Evolutionary conservation across 2,797 vertebrate genomes (phyloP).

Genomic region (Anguilla anguilla): DNA sequence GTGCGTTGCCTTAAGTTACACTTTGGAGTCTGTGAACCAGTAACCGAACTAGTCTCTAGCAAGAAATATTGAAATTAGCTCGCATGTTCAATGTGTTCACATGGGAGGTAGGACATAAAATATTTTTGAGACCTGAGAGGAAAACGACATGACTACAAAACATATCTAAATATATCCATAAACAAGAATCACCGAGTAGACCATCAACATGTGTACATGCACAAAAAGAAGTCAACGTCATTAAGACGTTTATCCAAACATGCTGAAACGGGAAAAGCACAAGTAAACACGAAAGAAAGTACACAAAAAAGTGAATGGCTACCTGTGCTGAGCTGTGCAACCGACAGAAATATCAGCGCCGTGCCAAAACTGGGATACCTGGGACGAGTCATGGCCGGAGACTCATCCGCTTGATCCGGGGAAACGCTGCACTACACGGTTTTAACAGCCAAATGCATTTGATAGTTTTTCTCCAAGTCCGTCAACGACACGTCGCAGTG

Average conservation of each 20-base stretch:
- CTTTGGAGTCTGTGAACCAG: background rate
- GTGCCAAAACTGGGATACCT: slow-evolving; percentile 60
- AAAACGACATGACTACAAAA: background rate
- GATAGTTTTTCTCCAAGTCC: slow-evolving; percentile 44
- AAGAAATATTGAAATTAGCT: background rate
- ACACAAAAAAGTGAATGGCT: slow-evolving; percentile 34
- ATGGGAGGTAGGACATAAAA: background rate
- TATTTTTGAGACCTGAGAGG: background rate
- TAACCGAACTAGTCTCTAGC: background rate
- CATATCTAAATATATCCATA: background rate
- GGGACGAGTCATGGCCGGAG: slow-evolving; percentile 67
- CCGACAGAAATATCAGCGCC: slow-evolving; percentile 68
- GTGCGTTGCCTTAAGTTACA: background rate
- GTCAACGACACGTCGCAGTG: slow-evolving; percentile 38
- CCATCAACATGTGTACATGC: background rate
- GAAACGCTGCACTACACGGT: slow-evolving; percentile 39
- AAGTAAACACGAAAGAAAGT: background rate
- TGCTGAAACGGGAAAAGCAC: background rate
- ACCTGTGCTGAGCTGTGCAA: slow-evolving; percentile 73
- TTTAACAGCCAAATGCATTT: slow-evolving; percentile 37
- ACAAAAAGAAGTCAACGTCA: background rate
- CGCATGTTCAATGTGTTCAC: background rate
- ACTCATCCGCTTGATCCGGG: slow-evolving; percentile 62
- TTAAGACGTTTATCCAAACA: background rate
- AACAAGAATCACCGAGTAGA: background rate